phyloP scores from a whole-genome alignment of 2,797 vertebrate species.

The Periparus ater region DNA sequence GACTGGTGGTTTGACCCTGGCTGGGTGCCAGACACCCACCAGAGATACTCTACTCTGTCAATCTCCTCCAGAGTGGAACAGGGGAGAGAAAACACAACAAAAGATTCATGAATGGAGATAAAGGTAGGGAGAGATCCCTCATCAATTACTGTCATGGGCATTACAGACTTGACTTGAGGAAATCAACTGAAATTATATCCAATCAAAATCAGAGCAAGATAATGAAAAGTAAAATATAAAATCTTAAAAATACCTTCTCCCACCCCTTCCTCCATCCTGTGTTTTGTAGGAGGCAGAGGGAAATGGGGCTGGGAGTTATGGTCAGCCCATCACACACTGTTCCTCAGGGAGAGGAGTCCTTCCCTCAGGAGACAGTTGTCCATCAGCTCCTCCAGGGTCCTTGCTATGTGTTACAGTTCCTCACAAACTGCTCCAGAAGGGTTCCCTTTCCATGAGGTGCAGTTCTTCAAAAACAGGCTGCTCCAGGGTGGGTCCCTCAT shows the following conservation, averaged over 20 bases:
- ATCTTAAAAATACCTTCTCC: not conserved
- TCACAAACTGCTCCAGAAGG: not conserved
- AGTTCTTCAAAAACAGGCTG: not conserved
- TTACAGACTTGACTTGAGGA: not conserved
- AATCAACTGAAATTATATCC: not conserved
- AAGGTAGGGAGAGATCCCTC: not conserved
- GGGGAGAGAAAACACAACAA: not conserved
- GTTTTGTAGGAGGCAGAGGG: not conserved
- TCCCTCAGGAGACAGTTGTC: rapidly evolving
- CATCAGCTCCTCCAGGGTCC: not conserved
- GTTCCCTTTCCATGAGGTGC: not conserved
- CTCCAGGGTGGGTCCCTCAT: too few relatives aligned
- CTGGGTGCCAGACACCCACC: not conserved
- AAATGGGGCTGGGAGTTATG: not conserved
- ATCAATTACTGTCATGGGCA: not conserved
- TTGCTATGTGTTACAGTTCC: not conserved
- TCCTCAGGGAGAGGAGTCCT: not conserved
- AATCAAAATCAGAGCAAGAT: not conserved
- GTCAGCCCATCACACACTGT: not conserved
- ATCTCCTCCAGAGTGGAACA: not conserved
- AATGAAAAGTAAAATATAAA: not conserved
- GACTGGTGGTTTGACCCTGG: not conserved
- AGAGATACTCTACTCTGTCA: not conserved
- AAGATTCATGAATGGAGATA: not conserved
- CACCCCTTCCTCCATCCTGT: not conserved